These are phyloP conservation scores for Chelonoidis abingdonii DNA, from an alignment of 2,113 vertebrate genomes.

Conservation along the genomic window DNA sequence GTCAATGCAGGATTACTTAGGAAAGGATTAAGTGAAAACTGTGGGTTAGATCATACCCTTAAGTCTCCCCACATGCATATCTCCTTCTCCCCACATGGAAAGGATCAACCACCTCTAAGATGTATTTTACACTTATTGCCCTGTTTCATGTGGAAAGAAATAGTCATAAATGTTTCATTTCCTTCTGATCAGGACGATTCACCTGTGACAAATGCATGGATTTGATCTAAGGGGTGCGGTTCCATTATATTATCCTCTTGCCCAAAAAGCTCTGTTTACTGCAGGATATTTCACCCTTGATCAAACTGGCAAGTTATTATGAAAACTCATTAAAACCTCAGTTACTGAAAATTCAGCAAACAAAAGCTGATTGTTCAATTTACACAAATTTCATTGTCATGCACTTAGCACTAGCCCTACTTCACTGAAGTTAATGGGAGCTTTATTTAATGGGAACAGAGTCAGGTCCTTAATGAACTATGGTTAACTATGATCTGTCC, in stretches of 20 bases:
- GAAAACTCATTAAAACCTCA: background rate
- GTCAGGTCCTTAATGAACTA: background rate
- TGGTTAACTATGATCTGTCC: background rate
- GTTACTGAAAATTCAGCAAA: background rate
- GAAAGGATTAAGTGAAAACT: background rate
- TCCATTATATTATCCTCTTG: background rate
- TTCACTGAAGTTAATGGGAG: background rate
- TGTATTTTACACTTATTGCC: background rate
- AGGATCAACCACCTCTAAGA: background rate
- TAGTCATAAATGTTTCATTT: background rate
- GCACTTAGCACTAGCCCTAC: background rate
- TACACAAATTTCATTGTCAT: background rate
- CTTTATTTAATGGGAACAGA: background rate
- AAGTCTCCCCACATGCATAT: background rate
- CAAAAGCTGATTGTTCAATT: background rate
- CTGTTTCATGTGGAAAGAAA: background rate
- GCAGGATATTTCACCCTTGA: background rate
- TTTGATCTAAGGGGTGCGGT: background rate
- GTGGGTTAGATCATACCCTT: background rate
- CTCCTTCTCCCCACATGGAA: background rate
- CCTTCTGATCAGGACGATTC: background rate
- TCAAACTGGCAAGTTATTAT: background rate
- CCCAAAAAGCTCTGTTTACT: background rate
- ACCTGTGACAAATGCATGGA: background rate
- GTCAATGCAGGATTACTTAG: background rate